Base-by-base conservation (phyloP, 2,797 vertebrate species). In the Mallotus villosus region DNA sequence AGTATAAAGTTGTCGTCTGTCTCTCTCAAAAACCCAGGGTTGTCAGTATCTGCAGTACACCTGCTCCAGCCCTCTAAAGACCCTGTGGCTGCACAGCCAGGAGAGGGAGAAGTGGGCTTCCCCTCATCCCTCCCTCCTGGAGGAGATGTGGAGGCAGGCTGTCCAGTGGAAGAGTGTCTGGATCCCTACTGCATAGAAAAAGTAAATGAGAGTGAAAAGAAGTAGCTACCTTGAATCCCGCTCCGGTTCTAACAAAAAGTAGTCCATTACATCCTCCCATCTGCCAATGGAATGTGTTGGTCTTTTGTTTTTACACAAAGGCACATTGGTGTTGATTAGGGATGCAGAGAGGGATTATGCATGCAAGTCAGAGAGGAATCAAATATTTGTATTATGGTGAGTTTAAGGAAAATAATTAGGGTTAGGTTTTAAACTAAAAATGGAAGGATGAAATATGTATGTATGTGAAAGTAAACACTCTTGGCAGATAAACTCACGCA, bases 101-200 rank as follows among this genome's bases (percentile, higher is more conserved):
- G 70, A 70, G 16, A 79, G 79, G 0, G 71, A 60, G 2, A 67
- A 85, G 75, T 93, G 93, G 92, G 64, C 83, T 53, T 74, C 0
- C 62, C 75, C 76, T 71, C 74, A 78, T 46, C 69, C 87, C 4
- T 71, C 84, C 0, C 61, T 91, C 17, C 70, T 93, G 75, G 92
- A 94, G 29, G 90, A 93, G 37, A 75, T 87, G 82, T 93, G 93
- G 92, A 91, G 90, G 37, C 87, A 87, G 0, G 86, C 89, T 0
- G 87, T 91, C 4, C 92, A 91, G 85, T 94, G 93, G 93, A 94
- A 93, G 82, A 92, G 87, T n/a, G 81, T 94, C 12, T 94, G 93
- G 93, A 92, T 94, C 69, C 93, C 93, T 5, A 93, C 92, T 0
- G 90, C 92, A 22, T 94, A 81, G 82, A 29, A 55, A 49, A 37